phyloP scores from a whole-genome alignment of 2,888 invertebrate genomes.

The Andrena dorsata region DNA sequence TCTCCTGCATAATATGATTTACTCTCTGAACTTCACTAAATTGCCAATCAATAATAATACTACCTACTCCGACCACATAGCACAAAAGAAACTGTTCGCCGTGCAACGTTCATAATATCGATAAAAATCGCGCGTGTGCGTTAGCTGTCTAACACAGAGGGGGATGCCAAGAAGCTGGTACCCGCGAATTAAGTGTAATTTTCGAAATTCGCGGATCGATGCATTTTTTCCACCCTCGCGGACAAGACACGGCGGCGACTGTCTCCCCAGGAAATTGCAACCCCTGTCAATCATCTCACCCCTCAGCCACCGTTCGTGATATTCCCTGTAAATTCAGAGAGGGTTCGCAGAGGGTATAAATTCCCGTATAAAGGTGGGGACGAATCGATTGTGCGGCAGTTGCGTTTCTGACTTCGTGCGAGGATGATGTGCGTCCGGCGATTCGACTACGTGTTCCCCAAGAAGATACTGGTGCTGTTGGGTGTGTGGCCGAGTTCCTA shows the following conservation, averaged over 20 bases:
- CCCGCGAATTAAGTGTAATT: background rate
- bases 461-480: background rate
- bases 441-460: background rate
- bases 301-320: background rate
- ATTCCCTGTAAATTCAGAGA: background rate
- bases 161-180: background rate
- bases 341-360: conserved; percentile 1
- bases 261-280: conserved; percentile 4
- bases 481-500: background rate
- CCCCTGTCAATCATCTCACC: conserved; percentile 24
- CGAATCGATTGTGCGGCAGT: conserved; percentile 16
- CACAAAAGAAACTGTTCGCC: too few species aligned
- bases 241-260: background rate
- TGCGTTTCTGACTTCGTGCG: background rate
- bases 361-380: background rate
- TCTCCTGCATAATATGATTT: too few species aligned
- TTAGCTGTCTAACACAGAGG: background rate
- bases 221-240: background rate
- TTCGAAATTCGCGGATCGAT: background rate
- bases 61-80: too few species aligned
- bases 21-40: too few species aligned
- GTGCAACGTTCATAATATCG: background rate
- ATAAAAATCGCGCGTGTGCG: background rate
- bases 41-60: too few species aligned
- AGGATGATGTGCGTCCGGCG: background rate